Base-by-base conservation (phyloP, 2,797 vertebrate species). In the Rhadinocentrus ornatus region DNA sequence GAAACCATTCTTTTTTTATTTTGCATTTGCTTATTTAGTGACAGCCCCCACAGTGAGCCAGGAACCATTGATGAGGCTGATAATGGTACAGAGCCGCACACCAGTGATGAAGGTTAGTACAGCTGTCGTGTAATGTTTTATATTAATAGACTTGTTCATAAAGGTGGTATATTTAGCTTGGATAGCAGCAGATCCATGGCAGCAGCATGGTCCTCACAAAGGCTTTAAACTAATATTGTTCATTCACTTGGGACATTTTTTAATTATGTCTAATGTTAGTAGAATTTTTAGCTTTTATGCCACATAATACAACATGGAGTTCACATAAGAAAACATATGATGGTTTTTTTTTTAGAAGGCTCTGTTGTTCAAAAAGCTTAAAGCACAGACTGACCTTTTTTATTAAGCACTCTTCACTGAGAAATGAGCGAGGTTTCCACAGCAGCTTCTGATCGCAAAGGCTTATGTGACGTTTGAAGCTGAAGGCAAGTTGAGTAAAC, bases 41-140 rank as follows among this genome's bases (percentile, higher is more conserved):
- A 99, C 90, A 99, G 98, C 86, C 98, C 98, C 0, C 98, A 99
- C 93, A 99, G 98, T 3, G 98, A 99, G 89, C 98, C 97, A 0
- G 98, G 98, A 68, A 96, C 97, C 77, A 98, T 99, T 2, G 98
- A 99, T 11, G 98, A 99, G 46, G 95, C 90, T 8, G 98, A 95
- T 87, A 99, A 98, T 2, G 97, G 98, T 75, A 99, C 97, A 0
- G 98, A 99, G 88, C 96, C 97, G 0, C 97, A 99, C 91, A 99
- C 97, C 66, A 99, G 98, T 1, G 98, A 99, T 9, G 98, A 99
- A 67, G 98, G 98, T 99, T 86, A 92, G 95, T 80, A 0, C 22
- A 32, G 56, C 20, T 1, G 34, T 16, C 9, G 3, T 71, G 24
- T 65, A 52, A 37, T 10, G 22, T 50, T 34, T 57, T 16, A 32